These are phyloP conservation scores for Cydia splendana DNA, from an alignment of 1,140 invertebrate genomes.

Conservation along the genomic window DNA sequence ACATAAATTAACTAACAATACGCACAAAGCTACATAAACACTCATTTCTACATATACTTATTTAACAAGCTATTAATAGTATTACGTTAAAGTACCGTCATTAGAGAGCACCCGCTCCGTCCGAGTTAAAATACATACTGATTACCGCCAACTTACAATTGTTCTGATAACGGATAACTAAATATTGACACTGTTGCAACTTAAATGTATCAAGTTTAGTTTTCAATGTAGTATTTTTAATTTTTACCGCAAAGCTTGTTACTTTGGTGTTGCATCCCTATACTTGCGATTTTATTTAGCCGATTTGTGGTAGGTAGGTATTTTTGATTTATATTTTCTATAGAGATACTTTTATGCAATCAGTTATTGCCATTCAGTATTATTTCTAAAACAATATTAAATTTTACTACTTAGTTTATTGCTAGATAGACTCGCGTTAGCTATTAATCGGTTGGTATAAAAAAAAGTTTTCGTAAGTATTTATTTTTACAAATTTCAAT, in stretches of 20 bases:
- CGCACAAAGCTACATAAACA: not conserved
- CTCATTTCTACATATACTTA: not conserved
- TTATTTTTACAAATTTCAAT: not conserved
- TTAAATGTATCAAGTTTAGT: not conserved
- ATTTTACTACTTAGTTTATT: too few species aligned
- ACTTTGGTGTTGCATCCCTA: too few species aligned
- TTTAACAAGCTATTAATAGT: not conserved
- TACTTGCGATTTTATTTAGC: too few species aligned
- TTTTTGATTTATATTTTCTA: too few species aligned
- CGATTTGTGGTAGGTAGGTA: too few species aligned
- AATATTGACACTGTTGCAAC: not conserved
- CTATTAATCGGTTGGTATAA: not conserved
- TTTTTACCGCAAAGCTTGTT: too few species aligned
- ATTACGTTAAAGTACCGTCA: not conserved
- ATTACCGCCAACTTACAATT: not conserved
- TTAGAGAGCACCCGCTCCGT: slow-evolving; percentile 5
- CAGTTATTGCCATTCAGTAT: too few species aligned
- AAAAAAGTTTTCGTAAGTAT: not conserved
- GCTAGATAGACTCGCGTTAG: too few species aligned
- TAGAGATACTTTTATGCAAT: too few species aligned
- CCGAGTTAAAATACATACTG: slow-evolving; percentile 8
- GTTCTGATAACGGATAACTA: slow-evolving; percentile 6
- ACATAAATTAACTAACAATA: not conserved
- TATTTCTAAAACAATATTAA: too few species aligned
- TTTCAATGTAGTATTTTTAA: too few species aligned